These are phyloP conservation scores for Virgularia gustaviana DNA, from an alignment of 92 coral and sea anemone species.

Conservation along the genomic window DNA sequence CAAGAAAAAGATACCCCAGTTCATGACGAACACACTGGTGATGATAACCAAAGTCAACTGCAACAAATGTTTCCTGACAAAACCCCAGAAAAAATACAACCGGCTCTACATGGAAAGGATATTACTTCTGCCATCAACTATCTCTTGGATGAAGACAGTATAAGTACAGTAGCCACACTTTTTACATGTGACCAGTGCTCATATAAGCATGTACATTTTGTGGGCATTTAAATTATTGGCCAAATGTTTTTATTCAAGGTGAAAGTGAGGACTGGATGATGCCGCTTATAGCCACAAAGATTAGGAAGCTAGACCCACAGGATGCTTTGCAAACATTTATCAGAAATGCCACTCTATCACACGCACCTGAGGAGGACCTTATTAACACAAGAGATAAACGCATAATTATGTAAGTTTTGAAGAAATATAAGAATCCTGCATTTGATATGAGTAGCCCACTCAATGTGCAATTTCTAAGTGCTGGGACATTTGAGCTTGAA, in stretches of 20 bases:
- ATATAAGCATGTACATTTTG: too few relatives aligned
- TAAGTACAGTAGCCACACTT: too few relatives aligned
- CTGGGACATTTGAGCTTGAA: slow-evolving; percentile 17
- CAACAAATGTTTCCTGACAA: neutral
- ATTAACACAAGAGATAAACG: neutral
- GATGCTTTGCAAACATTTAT: neutral
- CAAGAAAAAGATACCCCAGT: neutral
- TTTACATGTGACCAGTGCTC: too few relatives aligned
- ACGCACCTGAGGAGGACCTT: slow-evolving; percentile 7
- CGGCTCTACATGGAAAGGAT: neutral
- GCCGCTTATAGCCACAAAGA: slow-evolving; percentile 6
- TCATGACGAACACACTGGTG: neutral
- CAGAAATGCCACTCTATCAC: neutral
- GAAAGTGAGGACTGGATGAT: neutral
- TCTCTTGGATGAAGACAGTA: neutral
- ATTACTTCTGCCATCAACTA: neutral
- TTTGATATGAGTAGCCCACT: neutral
- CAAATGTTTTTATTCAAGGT: too few relatives aligned
- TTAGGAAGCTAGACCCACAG: neutral
- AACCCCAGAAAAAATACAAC: neutral
- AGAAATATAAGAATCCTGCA: slow-evolving; percentile 6
- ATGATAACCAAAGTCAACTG: neutral
- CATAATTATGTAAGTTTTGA: neutral
- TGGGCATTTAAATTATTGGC: too few relatives aligned
- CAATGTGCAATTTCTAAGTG: slow-evolving; percentile 1